These are phyloP conservation scores for Menidia beryllina DNA, from an alignment of 2,113 vertebrate genomes.

Conservation along the genomic window DNA sequence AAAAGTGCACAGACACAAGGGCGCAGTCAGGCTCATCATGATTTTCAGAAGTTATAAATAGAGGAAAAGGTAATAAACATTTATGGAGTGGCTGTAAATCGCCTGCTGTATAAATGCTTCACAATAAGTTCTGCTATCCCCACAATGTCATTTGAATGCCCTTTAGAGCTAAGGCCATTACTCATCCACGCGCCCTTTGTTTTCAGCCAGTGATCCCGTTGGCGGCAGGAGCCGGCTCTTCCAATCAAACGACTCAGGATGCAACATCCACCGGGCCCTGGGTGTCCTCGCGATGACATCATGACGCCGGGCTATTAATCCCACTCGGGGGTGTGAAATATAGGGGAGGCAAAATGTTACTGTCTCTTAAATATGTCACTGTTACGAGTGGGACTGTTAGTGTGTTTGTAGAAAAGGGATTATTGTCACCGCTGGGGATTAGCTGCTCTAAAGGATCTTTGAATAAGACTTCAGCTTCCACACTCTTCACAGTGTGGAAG, in stretches of 20 bases:
- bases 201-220: conserved; percentile 49
- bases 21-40: conserved; percentile 70
- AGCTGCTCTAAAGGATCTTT: neutral
- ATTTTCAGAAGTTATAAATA: conserved; percentile 84
- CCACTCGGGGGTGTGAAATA: conserved; percentile 47
- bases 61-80: conserved; percentile 85
- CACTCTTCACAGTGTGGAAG: neutral
- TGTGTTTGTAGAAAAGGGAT: conserved; percentile 37
- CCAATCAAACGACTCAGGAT: conserved; percentile 58
- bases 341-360: conserved; percentile 51
- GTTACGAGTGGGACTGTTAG: conserved; percentile 27
- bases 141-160: conserved; percentile 80
- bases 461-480: neutral
- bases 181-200: conserved; percentile 51
- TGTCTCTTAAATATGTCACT: conserved; percentile 52
- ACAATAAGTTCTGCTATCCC: conserved; percentile 81
- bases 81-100: conserved; percentile 81
- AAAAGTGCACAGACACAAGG: conserved; percentile 77
- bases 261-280: conserved; percentile 22
- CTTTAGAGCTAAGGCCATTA: conserved; percentile 71
- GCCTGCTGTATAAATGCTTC: conserved; percentile 76
- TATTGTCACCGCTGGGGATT: conserved; percentile 22
- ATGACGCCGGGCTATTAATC: conserved; percentile 56
- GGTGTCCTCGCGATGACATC: conserved; percentile 61
- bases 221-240: conserved; percentile 30